Evolutionary conservation across 2,888 invertebrate species (phyloP).

Genomic region (Agrotis segetum): DNA sequence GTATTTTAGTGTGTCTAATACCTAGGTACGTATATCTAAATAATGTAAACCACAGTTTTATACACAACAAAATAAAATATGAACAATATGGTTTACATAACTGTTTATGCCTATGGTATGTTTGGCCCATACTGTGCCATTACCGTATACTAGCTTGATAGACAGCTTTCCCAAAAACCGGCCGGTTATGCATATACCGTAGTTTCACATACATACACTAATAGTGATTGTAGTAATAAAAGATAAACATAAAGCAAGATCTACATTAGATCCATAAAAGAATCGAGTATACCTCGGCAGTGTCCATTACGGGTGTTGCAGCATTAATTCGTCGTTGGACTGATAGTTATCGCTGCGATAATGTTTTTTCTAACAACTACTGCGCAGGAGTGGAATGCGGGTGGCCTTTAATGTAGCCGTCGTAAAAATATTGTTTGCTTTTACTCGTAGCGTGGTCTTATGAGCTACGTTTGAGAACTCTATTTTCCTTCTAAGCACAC

Average conservation of each 20-base stretch:
- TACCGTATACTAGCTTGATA: not conserved
- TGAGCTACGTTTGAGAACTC: constrained; percentile 12
- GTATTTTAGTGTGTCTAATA: constrained; percentile 24
- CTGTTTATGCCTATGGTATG: not conserved
- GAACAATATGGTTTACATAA: not conserved
- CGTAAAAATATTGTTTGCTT: constrained; percentile 51
- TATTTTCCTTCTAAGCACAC: constrained; percentile 2
- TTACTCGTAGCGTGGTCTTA: constrained; percentile 31
- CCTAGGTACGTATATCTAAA: constrained; percentile 4
- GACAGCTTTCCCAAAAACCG: constrained; percentile 21
- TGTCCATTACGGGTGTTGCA: constrained; percentile 53
- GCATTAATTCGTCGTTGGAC: constrained; percentile 46
- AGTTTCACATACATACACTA: constrained; percentile 29
- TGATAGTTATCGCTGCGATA: constrained; percentile 51
- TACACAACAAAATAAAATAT: not conserved
- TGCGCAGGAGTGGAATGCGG: constrained; percentile 62
- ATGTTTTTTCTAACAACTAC: constrained; percentile 58
- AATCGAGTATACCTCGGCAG: constrained; percentile 21
- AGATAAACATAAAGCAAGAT: constrained; percentile 29
- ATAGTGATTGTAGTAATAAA: constrained; percentile 23
- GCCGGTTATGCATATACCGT: not conserved
- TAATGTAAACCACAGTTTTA: not conserved
- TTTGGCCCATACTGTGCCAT: too few relatives aligned
- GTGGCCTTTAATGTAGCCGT: constrained; percentile 55
- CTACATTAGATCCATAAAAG: constrained; percentile 19